phyloP scores from a whole-genome alignment of 2,888 invertebrate genomes.

The Lasius platythorax region DNA sequence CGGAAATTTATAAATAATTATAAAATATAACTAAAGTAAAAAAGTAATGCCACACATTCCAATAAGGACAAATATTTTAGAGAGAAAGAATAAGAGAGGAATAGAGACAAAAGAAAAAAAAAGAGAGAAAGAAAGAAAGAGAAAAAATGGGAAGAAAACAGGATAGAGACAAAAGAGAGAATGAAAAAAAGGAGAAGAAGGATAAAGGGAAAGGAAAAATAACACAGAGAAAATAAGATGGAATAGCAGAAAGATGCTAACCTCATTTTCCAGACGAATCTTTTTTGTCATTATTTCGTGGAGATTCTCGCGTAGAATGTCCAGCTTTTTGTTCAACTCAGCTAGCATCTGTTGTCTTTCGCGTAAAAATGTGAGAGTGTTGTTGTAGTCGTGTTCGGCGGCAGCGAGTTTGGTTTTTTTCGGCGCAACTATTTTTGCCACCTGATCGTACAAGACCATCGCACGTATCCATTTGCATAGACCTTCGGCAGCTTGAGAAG shows the following conservation, averaged over 20 bases:
- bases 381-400: constrained; percentile 89
- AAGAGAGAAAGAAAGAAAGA: too few species aligned
- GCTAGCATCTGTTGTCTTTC: constrained; percentile 89
- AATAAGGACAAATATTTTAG: too few species aligned
- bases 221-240: neutral
- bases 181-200: too few species aligned
- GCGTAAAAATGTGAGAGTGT: constrained; percentile 89
- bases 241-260: constrained; percentile 71
- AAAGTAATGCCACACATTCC: too few species aligned
- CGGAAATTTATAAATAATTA: too few species aligned
- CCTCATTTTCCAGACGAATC: constrained; percentile 87
- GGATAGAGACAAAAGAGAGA: neutral
- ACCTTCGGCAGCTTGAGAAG: constrained; percentile 91
- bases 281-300: constrained; percentile 86
- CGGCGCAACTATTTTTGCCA: constrained; percentile 90
- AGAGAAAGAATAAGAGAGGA: too few species aligned
- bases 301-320: constrained; percentile 86
- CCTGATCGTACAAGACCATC: constrained; percentile 91
- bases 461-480: constrained; percentile 92
- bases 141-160: too few species aligned
- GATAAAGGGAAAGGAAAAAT: neutral
- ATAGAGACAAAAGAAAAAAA: too few species aligned
- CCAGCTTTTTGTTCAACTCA: constrained; percentile 88
- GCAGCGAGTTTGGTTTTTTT: constrained; percentile 90
- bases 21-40: too few species aligned